Percentiles rank a stretch among this genome's conserved stretches.
These are phyloP conservation scores for Keiferia lycopersicella DNA, from an alignment of 2,888 invertebrate species.

Conservation along the genomic window DNA sequence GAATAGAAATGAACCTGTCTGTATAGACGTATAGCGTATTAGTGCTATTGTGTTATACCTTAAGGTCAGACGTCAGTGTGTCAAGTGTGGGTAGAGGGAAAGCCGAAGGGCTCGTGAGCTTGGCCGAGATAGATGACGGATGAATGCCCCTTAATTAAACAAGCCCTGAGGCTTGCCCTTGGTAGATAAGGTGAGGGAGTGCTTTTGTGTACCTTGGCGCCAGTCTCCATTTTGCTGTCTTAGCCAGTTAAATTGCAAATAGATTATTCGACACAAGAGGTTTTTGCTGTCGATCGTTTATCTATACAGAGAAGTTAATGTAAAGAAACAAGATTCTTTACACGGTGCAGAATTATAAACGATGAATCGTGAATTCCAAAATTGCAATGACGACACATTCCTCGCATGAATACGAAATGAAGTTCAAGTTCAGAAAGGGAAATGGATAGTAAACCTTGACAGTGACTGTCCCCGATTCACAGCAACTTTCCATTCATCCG, in stretches of 20 bases:
- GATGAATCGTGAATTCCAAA: background rate
- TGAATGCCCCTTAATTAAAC: slow-evolving; percentile 23
- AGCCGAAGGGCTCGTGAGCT: slow-evolving; percentile 22
- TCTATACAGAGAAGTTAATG: background rate
- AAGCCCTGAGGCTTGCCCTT: slow-evolving; percentile 5
- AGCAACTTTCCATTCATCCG: slow-evolving; percentile 52
- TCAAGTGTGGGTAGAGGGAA: slow-evolving; percentile 25
- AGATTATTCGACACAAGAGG: background rate
- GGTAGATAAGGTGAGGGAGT: slow-evolving; percentile 9
- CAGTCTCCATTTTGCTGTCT: slow-evolving; percentile 13
- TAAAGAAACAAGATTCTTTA: background rate
- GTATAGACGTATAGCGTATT: slow-evolving; percentile 2
- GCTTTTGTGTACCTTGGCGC: slow-evolving; percentile 13
- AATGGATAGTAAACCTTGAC: slow-evolving; percentile 9
- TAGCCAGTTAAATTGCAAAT: slow-evolving; percentile 12
- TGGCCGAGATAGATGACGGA: slow-evolving; percentile 19
- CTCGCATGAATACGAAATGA: background rate
- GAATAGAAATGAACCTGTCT: slow-evolving; percentile 18
- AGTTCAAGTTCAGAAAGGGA: slow-evolving; percentile 21
- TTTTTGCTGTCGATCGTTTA: background rate
- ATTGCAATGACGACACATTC: background rate
- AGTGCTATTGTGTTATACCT: slow-evolving; percentile 21
- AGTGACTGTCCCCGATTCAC: slow-evolving; percentile 40
- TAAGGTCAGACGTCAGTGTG: slow-evolving; percentile 27
- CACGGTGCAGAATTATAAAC: slow-evolving; percentile 5